These are phyloP conservation scores for Zophobas morio DNA, from an alignment of 1,140 invertebrate species.

Conservation along the genomic window DNA sequence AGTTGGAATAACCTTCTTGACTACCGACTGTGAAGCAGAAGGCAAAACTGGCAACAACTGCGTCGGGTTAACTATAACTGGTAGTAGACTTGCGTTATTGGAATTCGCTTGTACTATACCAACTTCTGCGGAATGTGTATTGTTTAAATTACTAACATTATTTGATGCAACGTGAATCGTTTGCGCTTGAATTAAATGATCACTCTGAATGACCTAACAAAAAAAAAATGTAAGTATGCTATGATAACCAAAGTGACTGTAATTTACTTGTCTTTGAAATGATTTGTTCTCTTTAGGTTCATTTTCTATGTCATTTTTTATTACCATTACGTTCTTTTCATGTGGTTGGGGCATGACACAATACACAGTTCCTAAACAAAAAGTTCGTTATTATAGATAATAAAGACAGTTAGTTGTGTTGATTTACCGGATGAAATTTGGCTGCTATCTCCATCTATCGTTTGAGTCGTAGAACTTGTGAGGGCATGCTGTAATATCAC, in stretches of 20 bases:
- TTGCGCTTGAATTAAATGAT: slow-evolving; percentile 56
- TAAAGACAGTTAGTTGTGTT: not conserved
- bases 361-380: slow-evolving; percentile 60
- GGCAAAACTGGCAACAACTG: slow-evolving; percentile 80
- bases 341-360: slow-evolving; percentile 60
- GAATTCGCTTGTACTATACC: slow-evolving; percentile 52
- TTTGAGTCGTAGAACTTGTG: slow-evolving; percentile 56
- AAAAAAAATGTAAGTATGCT: slow-evolving; percentile 26
- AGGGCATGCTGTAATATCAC: slow-evolving; percentile 68
- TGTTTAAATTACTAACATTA: slow-evolving; percentile 52
- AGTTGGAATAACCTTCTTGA: slow-evolving; percentile 59
- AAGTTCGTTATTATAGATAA: slow-evolving; percentile 15
- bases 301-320: slow-evolving; percentile 62
- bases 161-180: slow-evolving; percentile 55
- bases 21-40: slow-evolving; percentile 63
- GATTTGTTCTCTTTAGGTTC: slow-evolving; percentile 58
- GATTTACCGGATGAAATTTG: slow-evolving; percentile 47
- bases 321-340: slow-evolving; percentile 63
- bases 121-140: slow-evolving; percentile 51
- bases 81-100: slow-evolving; percentile 68
- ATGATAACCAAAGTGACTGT: not conserved
- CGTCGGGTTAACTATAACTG: slow-evolving; percentile 82
- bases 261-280: slow-evolving; percentile 58
- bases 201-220: slow-evolving; percentile 63
- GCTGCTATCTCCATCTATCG: slow-evolving; percentile 45